These are phyloP conservation scores for Oceanodroma leucorhoa DNA, from an alignment of 2,797 vertebrate species.

Conservation along the genomic window DNA sequence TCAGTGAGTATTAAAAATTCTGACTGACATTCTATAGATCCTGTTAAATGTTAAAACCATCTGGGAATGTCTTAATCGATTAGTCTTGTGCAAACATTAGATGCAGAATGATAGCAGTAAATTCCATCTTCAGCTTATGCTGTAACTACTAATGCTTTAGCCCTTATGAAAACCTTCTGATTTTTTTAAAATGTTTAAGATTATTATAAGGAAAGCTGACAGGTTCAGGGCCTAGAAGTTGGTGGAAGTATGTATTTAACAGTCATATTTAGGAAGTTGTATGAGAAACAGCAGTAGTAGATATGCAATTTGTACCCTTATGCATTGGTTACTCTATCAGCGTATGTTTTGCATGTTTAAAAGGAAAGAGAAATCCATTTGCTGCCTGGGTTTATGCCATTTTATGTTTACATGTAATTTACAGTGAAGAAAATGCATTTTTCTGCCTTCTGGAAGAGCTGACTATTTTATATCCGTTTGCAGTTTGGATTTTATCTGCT, in stretches of 20 bases:
- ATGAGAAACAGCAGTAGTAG: neutral
- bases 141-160: neutral
- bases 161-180: neutral
- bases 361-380: conserved; percentile 19
- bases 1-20: conserved; percentile 15
- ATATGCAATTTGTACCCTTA: neutral
- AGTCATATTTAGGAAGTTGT: neutral
- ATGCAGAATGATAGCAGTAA: neutral
- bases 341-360: neutral
- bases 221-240: neutral
- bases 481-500: neutral
- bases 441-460: neutral
- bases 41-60: conserved; percentile 4
- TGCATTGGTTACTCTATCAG: neutral
- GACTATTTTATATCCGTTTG: neutral
- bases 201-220: neutral
- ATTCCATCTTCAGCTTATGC: neutral
- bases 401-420: conserved; percentile 7
- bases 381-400: neutral
- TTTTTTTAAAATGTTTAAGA: neutral
- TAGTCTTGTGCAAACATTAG: neutral
- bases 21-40: neutral
- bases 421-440: neutral
- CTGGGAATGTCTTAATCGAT: conserved; percentile 6
- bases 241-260: neutral